Conservation (phyloP, 2,797 vertebrate genomes). For the Orestias chungarensis region DNA sequence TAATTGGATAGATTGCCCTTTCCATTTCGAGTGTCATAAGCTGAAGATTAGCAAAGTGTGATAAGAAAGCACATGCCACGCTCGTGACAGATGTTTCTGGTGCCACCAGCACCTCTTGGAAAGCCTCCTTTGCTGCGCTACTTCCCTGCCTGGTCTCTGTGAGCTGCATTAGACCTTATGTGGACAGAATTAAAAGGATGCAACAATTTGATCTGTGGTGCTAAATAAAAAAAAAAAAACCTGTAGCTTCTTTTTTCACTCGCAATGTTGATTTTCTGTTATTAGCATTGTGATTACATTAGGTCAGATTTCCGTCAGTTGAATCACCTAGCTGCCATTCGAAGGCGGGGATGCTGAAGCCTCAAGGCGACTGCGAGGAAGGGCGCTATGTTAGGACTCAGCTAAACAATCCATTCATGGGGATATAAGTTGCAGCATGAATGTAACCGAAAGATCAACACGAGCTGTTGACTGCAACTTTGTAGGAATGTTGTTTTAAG, state of each 20-base stretch:
- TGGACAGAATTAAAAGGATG: conserved; percentile 29
- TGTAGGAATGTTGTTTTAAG: conserved; percentile 50
- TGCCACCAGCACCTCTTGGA: conserved; percentile 31
- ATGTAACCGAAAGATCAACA: conserved; percentile 42
- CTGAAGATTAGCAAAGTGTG: conserved; percentile 49
- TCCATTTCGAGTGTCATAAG: conserved; percentile 48
- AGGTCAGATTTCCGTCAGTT: conserved; percentile 44
- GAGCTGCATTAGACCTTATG: conserved; percentile 30
- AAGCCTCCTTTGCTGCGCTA: conserved; percentile 18
- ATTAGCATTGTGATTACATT: conserved; percentile 37
- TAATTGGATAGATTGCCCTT: conserved; percentile 51
- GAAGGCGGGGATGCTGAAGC: conserved; percentile 35
- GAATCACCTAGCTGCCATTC: conserved; percentile 59
- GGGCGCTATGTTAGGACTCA: conserved; percentile 46
- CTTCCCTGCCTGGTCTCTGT: neutral
- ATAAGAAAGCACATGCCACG: conserved; percentile 54
- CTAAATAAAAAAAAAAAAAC: conserved; percentile 41
- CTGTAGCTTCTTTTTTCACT: conserved; percentile 44
- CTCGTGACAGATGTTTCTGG: conserved; percentile 48
- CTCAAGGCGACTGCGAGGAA: conserved; percentile 25
- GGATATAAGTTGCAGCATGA: conserved; percentile 28
- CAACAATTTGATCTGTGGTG: conserved; percentile 38
- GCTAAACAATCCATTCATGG: conserved; percentile 37
- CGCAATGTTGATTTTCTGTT: conserved; percentile 40
- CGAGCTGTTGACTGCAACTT: conserved; percentile 27